These are phyloP conservation scores for Rhamphomyia laevipes DNA, from an alignment of 2,888 invertebrate genomes.

Conservation along the genomic window DNA sequence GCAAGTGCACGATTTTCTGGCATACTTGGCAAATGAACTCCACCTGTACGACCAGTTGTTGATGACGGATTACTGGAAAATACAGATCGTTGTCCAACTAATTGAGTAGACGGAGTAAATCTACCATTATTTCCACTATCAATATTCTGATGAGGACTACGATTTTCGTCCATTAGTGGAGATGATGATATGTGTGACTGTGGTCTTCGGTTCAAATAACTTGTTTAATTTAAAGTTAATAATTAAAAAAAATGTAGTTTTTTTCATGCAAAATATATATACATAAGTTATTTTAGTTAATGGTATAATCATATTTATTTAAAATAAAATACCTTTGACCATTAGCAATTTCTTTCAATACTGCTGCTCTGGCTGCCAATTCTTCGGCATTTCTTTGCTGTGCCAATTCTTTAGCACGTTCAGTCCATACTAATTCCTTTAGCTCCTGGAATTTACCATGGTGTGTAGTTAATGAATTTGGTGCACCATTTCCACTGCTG, in stretches of 20 bases:
- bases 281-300: slow-evolving; percentile 1
- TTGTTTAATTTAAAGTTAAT: background rate
- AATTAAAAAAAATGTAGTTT: background rate
- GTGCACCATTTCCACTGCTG: slow-evolving; percentile 1
- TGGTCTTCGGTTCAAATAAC: background rate
- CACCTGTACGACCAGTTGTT: slow-evolving; percentile 13
- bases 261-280: background rate
- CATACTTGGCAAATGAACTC: slow-evolving; percentile 15
- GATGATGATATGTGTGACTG: slow-evolving; percentile 1
- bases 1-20: background rate
- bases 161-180: slow-evolving; percentile 26
- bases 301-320: background rate
- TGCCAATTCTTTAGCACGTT: slow-evolving; percentile 62
- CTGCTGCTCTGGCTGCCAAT: slow-evolving; percentile 49
- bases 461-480: slow-evolving; percentile 25
- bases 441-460: slow-evolving; percentile 55
- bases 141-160: slow-evolving; percentile 20
- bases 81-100: slow-evolving; percentile 4
- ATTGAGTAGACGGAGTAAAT: background rate
- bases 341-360: slow-evolving; percentile 50
- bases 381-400: slow-evolving; percentile 64
- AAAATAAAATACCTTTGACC: slow-evolving; percentile 41
- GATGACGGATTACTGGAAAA: slow-evolving; percentile 14
- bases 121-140: slow-evolving; percentile 10
- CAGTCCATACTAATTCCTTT: slow-evolving; percentile 66